Conservation (phyloP, 2,888 invertebrate genomes). For the Acrocyrtus sp. region DNA sequence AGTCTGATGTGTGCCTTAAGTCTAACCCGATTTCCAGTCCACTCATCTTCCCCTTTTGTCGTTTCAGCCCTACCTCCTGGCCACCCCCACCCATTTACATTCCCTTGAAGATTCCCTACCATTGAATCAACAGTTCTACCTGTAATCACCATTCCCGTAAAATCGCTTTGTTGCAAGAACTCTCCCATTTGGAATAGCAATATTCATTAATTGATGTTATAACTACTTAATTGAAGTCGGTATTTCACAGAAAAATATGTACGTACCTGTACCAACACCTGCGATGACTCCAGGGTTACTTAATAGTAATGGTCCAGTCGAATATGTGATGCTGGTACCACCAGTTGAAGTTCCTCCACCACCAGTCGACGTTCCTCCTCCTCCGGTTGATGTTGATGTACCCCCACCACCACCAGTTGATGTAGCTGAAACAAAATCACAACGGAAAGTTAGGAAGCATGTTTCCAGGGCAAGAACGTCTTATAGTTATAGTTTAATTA, state of each 20-base stretch:
- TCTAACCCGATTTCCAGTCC: background rate
- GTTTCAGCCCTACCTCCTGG: background rate
- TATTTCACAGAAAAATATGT: too few relatives aligned
- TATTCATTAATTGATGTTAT: background rate
- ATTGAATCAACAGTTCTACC: conserved; percentile 38
- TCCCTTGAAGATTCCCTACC: too few relatives aligned
- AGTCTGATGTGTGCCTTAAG: conserved; percentile 6
- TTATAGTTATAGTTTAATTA: too few relatives aligned
- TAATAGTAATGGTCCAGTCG: background rate
- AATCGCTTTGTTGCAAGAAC: conserved; percentile 24
- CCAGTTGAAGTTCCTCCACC: conserved; percentile 18
- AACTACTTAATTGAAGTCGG: too few relatives aligned
- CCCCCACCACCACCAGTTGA: background rate
- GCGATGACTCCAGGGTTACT: background rate
- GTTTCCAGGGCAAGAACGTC: too few relatives aligned
- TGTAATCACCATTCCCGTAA: conserved; percentile 36
- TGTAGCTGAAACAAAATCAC: too few relatives aligned
- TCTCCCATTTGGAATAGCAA: conserved; percentile 16
- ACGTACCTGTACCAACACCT: conserved; percentile 9
- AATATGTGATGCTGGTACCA: background rate
- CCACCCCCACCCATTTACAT: conserved; percentile 34
- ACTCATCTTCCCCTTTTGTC: too few relatives aligned
- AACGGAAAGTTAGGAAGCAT: too few relatives aligned
- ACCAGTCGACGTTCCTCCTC: conserved; percentile 7
- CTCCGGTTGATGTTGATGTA: background rate